Evolutionary conservation across 2,888 invertebrate genomes (phyloP).

Genomic region (Dasypolia templi): DNA sequence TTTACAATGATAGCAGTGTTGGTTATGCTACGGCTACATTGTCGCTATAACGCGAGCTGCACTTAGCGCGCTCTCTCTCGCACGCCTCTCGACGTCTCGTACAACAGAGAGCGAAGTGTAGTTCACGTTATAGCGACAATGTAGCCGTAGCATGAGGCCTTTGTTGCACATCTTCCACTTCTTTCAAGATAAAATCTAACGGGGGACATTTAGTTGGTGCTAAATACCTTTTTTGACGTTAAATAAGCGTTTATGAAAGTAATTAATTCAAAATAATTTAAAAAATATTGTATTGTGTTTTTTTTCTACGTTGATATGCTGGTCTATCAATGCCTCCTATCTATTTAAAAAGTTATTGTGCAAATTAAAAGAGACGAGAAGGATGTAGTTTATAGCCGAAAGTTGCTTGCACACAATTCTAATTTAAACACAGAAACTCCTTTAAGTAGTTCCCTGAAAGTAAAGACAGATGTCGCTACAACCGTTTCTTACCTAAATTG

Average conservation of each 20-base stretch:
- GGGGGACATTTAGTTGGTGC: neutral
- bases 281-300: no score
- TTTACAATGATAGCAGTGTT: neutral
- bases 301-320: neutral
- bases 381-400: neutral
- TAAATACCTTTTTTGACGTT: no score
- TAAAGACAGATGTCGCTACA: conserved; percentile 28
- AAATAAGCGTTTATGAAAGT: neutral
- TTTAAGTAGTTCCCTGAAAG: neutral
- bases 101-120: neutral
- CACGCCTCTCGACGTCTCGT: neutral
- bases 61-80: neutral
- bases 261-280: no score
- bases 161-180: neutral
- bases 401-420: no score
- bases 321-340: neutral
- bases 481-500: neutral
- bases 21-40: neutral
- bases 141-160: neutral
- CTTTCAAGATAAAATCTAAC: neutral
- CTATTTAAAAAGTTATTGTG: neutral
- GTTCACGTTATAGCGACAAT: neutral
- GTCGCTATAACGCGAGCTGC: neutral
- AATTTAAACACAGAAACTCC: neutral
- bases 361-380: neutral